Evolutionary conservation across 2,888 invertebrate species (phyloP), one percentile per base, ranked within the genome.

Genomic region (Napeogenes inachia): DNA sequence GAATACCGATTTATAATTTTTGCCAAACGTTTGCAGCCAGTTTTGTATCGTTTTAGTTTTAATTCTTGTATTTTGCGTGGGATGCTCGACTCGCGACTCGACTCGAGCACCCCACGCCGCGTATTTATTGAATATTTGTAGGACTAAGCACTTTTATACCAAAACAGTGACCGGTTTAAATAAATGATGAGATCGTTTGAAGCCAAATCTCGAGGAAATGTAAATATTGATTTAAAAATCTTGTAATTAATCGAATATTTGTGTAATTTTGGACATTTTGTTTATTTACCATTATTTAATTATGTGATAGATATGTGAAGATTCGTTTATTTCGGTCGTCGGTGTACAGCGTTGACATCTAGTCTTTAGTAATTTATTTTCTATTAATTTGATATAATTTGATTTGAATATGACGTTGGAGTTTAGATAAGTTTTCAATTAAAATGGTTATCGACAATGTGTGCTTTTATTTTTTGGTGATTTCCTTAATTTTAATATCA

Each of bases 301-400:
- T 59, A 59, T 64, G 62, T 68, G 62, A 59, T 64, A 60, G 56
- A 53, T 59, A 66, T 70, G 70, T 64, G 71, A 71, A 60, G 55
- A 69, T 74, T 75, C 75, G 60, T 66, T 67, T 71, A 73, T 71
- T 75, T 78, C 75, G 76, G 79, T 79, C 76, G 67, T 62, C 64
- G 56, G 53, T 82, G 82, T 85, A 84, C 73, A 83, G 79, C 77
- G 79, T 84, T 81, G 76, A 77, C 79, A 72, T 87, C 89, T 89
- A 89, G 89, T 89, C 89, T 82, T 79, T 87, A 84, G 79, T 85
- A 80, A 87, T 82, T 87, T 86, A 85, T 86, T 85, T 77, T 80
- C 76, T 74, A 71, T 78, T 76, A 67, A 59, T 69, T 72, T 73
- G 38, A 72, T 74, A 71, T 68, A 73, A 70, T 75, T 71, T 74